Percentiles rank a stretch among this genome's conserved stretches.
phyloP scores from a whole-genome alignment of 2,113 vertebrate species.

The Hymenochirus boettgeri region DNA sequence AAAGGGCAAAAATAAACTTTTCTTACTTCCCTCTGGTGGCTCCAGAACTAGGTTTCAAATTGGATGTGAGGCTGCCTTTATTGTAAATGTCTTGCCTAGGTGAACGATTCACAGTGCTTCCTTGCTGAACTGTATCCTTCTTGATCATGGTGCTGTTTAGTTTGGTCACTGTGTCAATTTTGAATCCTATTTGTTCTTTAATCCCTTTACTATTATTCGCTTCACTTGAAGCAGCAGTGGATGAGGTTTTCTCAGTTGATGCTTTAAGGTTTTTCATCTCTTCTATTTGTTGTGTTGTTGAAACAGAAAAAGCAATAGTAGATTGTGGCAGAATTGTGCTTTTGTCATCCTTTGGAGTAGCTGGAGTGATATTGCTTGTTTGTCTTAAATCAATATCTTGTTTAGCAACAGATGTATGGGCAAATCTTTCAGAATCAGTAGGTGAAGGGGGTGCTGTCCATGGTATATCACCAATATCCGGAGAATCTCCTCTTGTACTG shows the following conservation, averaged over 20 bases:
- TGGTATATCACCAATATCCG: background rate
- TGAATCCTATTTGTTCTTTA: constrained; percentile 19
- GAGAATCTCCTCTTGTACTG: constrained; percentile 34
- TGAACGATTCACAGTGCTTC: constrained; percentile 20
- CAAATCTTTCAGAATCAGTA: constrained; percentile 19
- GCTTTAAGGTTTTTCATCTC: constrained; percentile 17
- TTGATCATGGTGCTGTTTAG: constrained; percentile 44
- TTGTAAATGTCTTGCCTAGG: constrained; percentile 32
- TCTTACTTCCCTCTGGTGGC: constrained; percentile 70
- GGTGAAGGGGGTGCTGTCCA: constrained; percentile 30
- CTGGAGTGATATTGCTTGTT: background rate
- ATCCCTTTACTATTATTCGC: background rate
- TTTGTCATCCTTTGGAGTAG: background rate
- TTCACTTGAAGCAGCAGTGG: background rate
- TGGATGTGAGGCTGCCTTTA: constrained; percentile 33
- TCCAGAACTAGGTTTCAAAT: constrained; percentile 53
- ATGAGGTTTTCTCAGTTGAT: constrained; percentile 5
- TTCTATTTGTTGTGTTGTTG: background rate
- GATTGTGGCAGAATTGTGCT: background rate
- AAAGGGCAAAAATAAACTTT: constrained; percentile 5
- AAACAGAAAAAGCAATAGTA: background rate
- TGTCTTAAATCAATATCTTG: background rate
- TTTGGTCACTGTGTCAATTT: constrained; percentile 34
- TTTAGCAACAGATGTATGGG: constrained; percentile 6
- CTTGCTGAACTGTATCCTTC: background rate